Evolutionary conservation across 2,888 invertebrate genomes (phyloP).

Genomic region (Cryptocephalus primarius): DNA sequence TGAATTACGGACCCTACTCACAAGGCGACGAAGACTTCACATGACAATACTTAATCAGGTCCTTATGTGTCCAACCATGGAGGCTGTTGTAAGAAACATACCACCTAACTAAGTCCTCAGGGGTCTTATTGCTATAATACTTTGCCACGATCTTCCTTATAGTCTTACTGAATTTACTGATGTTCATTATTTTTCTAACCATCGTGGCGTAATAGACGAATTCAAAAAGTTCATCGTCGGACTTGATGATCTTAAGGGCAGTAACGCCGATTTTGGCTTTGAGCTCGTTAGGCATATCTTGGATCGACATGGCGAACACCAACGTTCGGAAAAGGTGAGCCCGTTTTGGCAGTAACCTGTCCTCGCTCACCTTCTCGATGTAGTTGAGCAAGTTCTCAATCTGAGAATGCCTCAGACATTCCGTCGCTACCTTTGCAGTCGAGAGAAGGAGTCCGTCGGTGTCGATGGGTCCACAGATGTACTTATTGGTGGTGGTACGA

Average conservation of each 20-base stretch:
- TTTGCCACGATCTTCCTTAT: conserved; percentile 48
- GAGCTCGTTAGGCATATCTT: not conserved
- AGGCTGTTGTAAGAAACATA: conserved; percentile 51
- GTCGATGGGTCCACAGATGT: too few relatives aligned
- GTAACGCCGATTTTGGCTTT: conserved; percentile 14
- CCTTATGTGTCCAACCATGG: conserved; percentile 62
- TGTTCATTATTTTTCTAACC: conserved; percentile 4
- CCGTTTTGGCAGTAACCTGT: too few relatives aligned
- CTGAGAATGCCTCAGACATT: too few relatives aligned
- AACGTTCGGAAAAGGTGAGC: too few relatives aligned
- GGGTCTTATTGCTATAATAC: conserved; percentile 54
- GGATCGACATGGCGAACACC: too few relatives aligned
- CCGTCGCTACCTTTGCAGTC: too few relatives aligned
- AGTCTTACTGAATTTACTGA: conserved; percentile 17
- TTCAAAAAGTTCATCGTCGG: conserved; percentile 41
- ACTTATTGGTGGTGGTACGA: too few relatives aligned
- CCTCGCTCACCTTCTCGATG: too few relatives aligned
- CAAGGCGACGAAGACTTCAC: conserved; percentile 41
- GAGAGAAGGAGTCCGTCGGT: too few relatives aligned
- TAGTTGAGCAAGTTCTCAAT: too few relatives aligned
- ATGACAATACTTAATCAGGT: conserved; percentile 55
- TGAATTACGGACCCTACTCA: conserved; percentile 23
- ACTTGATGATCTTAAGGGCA: conserved; percentile 42
- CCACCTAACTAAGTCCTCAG: conserved; percentile 50
- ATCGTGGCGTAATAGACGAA: conserved; percentile 23